These are phyloP conservation scores for Acrobasis suavella DNA, from an alignment of 2,888 invertebrate genomes.

Conservation along the genomic window DNA sequence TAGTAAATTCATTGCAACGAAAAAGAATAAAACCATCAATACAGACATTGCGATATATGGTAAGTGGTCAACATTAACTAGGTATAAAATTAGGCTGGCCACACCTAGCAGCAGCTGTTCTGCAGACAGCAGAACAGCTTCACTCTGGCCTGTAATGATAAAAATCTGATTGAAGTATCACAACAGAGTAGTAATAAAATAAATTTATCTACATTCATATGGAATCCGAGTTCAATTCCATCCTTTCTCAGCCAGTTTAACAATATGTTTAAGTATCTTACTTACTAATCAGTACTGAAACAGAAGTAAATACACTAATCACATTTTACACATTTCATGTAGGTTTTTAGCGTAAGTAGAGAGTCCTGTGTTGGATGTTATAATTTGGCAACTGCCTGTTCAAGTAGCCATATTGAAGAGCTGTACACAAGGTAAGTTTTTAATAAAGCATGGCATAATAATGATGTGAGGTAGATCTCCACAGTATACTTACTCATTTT, in stretches of 20 bases:
- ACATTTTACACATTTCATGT: not conserved
- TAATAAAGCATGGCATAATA: not conserved
- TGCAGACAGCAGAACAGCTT: not conserved
- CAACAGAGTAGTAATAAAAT: too few relatives aligned
- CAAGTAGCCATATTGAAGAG: not conserved
- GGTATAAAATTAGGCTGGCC: not conserved
- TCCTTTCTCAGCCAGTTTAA: too few relatives aligned
- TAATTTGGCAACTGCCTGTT: not conserved
- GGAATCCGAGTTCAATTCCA: too few relatives aligned
- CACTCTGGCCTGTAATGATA: not conserved
- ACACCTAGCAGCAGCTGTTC: too few relatives aligned
- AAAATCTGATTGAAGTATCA: too few relatives aligned
- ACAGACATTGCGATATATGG: constrained; percentile 1
- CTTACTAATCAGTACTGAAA: too few relatives aligned
- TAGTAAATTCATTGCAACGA: not conserved
- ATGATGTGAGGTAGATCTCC: not conserved
- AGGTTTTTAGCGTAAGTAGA: not conserved
- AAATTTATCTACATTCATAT: too few relatives aligned
- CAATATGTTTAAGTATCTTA: too few relatives aligned
- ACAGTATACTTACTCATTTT: not conserved
- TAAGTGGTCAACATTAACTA: not conserved
- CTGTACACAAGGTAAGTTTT: not conserved
- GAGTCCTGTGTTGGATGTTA: not conserved
- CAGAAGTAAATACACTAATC: too few relatives aligned
- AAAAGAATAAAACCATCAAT: not conserved